A percentile compares a stretch with the other conserved stretches of the same genome.
These are phyloP conservation scores for Bambusicola thoracicus DNA, from an alignment of 2,113 vertebrate species.

Conservation along the genomic window DNA sequence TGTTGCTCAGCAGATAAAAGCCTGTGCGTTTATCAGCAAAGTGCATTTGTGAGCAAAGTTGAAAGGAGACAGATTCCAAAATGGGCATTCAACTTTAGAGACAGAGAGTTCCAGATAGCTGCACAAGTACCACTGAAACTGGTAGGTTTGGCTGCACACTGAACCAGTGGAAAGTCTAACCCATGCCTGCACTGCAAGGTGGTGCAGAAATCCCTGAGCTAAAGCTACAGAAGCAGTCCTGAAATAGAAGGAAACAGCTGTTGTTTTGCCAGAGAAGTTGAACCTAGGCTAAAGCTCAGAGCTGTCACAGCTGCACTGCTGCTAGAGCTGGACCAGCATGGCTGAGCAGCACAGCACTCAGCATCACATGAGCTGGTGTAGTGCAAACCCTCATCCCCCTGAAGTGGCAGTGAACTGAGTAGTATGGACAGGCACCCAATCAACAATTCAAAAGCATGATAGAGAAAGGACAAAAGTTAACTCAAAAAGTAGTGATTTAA, in stretches of 20 bases:
- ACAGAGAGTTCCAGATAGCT: not conserved
- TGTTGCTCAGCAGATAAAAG: not conserved
- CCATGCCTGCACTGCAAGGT: not conserved
- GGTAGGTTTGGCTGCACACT: not conserved
- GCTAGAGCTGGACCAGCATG: not conserved
- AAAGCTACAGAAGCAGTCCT: not conserved
- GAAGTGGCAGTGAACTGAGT: not conserved
- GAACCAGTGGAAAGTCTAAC: not conserved
- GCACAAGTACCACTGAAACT: not conserved
- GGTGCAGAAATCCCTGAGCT: not conserved
- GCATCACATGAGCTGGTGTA: not conserved
- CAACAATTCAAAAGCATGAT: rapidly evolving
- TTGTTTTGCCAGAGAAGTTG: not conserved
- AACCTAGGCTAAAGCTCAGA: not conserved
- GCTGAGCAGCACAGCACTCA: not conserved
- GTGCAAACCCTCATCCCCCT: not conserved
- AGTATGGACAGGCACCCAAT: not conserved
- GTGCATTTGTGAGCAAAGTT: not conserved
- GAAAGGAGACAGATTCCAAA: not conserved
- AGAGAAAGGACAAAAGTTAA: not conserved
- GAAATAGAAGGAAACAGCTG: not conserved
- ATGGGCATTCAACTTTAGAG: not conserved
- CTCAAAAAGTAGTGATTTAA: not conserved
- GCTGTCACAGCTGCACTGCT: not conserved
- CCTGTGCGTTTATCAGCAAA: conserved; percentile 8